These are phyloP conservation scores for Mesembrinibis cayennensis DNA, from an alignment of 2,113 vertebrate species.

Conservation along the genomic window DNA sequence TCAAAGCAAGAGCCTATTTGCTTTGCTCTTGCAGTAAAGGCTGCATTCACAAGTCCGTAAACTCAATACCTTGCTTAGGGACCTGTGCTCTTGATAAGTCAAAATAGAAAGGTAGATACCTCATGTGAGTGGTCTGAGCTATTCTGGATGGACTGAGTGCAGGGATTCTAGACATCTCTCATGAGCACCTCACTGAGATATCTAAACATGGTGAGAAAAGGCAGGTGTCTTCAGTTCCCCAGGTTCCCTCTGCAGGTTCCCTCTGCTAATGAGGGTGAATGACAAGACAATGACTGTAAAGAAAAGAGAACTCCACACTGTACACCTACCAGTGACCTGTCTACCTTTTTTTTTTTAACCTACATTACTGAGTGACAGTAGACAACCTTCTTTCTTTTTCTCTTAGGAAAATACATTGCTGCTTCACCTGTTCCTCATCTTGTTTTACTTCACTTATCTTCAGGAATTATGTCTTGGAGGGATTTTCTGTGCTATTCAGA, in stretches of 20 bases:
- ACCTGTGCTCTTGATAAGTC: neutral
- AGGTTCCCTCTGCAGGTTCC: neutral
- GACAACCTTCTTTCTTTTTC: neutral
- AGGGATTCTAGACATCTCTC: neutral
- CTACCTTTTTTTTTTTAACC: neutral
- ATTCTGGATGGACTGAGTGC: neutral
- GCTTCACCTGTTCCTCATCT: neutral
- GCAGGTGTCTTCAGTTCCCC: neutral
- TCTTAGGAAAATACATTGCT: neutral
- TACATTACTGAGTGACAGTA: neutral
- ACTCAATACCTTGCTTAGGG: neutral
- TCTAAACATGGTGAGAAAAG: neutral
- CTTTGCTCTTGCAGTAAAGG: neutral
- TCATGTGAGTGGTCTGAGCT: neutral
- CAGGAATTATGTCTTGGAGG: slow-evolving; percentile 16
- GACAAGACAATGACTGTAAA: neutral
- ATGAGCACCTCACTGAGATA: neutral
- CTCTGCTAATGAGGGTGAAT: neutral
- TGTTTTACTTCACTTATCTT: slow-evolving; percentile 42
- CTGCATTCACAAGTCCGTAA: neutral
- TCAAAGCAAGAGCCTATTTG: neutral
- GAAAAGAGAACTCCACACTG: neutral
- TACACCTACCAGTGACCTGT: neutral
- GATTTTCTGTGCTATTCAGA: slow-evolving; percentile 50
- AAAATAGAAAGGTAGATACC: neutral